Evolutionary conservation across 2,113 vertebrate genomes (phyloP), one percentile per base, ranked within the genome.

Genomic region (Chionis minor): DNA sequence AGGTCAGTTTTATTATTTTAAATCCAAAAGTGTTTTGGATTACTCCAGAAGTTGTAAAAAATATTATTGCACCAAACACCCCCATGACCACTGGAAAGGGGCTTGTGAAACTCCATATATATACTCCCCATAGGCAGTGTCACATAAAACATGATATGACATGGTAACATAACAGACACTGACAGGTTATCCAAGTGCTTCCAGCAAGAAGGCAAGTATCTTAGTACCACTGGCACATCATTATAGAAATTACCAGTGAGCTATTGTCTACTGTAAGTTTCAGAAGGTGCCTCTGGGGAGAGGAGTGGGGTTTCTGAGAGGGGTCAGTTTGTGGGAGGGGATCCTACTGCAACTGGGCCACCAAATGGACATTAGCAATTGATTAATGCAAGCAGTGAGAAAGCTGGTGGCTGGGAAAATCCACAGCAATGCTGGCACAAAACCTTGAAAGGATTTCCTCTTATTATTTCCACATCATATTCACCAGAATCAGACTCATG

Each of bases 81-180:
- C 54, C 54, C 38, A 38, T 69, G 81, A 91, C 73, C 86, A 97
- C 45, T 78, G 86, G 42, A 73, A 94, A 90, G 86, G 75, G 67
- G 49, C 65, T 93, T 80, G 51, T 90, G 94, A 88, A 93, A 88
- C 79, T 96, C 85, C 78, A 90, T 79, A 40, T 80, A 91, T 90
- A 70, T 81, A 91, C 49, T 66, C 86, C 96, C 97, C 85, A 67
- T 59, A 90, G 97, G 95, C 94, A 93, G 94, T 91, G 91, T 97
- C 97, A 97, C 83, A 94, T 77, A 93, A 87, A 91, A 98, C 97
- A 38, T 30, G 49, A 96, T 69, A 92, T 95, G 96, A 97, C 97
- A 97, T 88, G 45, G 89, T 94, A 97, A 97, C 92, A 96, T 97
- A 97, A 97, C 92, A 97, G 79, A 92, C 84, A 92, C 69, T 97